phyloP scores from a whole-genome alignment of 2,113 vertebrate genomes.

The Alces alces region DNA sequence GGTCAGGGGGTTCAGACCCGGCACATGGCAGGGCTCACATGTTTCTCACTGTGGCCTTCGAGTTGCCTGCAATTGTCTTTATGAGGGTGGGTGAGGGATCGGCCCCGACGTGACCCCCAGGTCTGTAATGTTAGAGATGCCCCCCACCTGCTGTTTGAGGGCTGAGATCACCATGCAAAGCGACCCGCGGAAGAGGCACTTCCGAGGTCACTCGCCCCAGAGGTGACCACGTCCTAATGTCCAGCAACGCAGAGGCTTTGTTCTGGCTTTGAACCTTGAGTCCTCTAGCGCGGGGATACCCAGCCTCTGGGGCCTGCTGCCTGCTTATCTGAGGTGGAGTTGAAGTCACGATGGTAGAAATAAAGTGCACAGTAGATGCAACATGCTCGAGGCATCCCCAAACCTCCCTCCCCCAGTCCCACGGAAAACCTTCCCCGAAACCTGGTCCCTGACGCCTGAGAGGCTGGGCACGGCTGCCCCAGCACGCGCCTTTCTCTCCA shows the following conservation, averaged over 20 bases:
- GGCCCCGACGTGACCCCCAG: background rate
- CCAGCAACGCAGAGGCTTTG: background rate
- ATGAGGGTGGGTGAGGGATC: background rate
- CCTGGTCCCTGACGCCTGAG: background rate
- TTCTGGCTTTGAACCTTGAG: background rate
- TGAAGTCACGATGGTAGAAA: background rate
- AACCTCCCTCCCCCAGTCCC: background rate
- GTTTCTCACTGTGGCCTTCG: background rate
- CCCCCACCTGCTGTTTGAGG: background rate
- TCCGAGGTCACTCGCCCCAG: background rate
- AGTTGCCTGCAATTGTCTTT: background rate
- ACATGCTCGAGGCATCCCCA: rapidly evolving
- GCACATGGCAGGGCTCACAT: too few species aligned
- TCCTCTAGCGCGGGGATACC: rapidly evolving
- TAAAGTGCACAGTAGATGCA: rapidly evolving
- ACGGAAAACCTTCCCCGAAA: background rate
- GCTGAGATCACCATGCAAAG: background rate
- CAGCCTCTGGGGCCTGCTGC: background rate
- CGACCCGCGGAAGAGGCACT: background rate
- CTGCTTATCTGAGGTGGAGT: background rate
- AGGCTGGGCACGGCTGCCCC: background rate
- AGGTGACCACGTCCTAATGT: background rate
- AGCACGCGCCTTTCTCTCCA: background rate
- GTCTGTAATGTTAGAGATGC: background rate
- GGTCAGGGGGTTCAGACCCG: background rate